phyloP scores from a whole-genome alignment of 1,140 invertebrate genomes.

The Acromyrmex echinatior region DNA sequence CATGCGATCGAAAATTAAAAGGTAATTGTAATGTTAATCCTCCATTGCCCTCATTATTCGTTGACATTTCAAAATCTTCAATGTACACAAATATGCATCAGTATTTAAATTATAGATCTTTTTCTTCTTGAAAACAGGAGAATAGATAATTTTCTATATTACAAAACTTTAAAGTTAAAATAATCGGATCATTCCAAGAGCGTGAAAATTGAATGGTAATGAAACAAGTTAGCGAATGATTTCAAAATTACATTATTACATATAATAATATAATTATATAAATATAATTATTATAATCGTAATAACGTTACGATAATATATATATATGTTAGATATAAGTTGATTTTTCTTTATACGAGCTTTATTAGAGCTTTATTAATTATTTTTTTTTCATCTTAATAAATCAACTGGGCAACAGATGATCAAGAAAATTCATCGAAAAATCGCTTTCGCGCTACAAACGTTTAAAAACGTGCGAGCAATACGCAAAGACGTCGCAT shows the following conservation, averaged over 20 bases:
- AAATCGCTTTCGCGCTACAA: neutral
- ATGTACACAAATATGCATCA: neutral
- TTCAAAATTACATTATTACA: conserved; percentile 74
- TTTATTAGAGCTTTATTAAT: conserved; percentile 81
- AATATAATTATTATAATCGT: conserved; percentile 67
- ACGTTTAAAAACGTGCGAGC: neutral
- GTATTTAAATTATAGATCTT: neutral
- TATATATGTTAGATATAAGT: conserved; percentile 86
- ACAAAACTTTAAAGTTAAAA: neutral
- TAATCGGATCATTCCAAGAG: no score
- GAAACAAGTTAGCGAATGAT: no score
- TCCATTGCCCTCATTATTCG: neutral
- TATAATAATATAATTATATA: conserved; percentile 77
- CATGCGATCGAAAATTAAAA: conserved; percentile 3
- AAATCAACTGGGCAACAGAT: conserved; percentile 76
- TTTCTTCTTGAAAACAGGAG: neutral
- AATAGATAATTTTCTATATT: neutral
- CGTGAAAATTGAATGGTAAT: neutral
- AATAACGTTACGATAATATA: conserved; percentile 86
- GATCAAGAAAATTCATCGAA: neutral
- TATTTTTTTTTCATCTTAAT: conserved; percentile 83
- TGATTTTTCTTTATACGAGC: conserved; percentile 80
- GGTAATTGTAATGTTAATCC: neutral
- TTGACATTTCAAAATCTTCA: neutral
- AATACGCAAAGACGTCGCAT: neutral